Evolutionary conservation across 2,888 invertebrate genomes (phyloP), one percentile per base, ranked within the genome.

Genomic region (Chelonus formosanus): DNA sequence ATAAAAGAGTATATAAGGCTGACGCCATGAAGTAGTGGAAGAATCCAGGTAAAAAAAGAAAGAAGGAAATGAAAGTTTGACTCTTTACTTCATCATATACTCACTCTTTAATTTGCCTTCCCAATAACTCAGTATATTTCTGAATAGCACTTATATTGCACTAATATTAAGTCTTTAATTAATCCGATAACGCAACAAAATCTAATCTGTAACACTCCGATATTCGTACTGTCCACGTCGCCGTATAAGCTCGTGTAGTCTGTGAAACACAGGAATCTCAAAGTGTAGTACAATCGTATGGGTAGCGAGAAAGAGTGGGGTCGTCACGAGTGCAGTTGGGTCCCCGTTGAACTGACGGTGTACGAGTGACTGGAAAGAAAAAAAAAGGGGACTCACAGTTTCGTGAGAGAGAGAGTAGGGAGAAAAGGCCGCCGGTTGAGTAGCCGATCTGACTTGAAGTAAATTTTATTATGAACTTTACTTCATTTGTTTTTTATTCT

Each of bases 221-320:
- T 59, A 45, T 65, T 65, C 65, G 65, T 59, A 65, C 59, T 65
- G 65, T 58, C 52, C 45, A 52, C 52, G 35, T 44, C 53, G 54
- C 47, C 44, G 36, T 65, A 20, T 20, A 20, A 52, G 50, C 45
- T 36, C 47, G 35, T 53, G 58, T 65, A 58, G 54, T 65, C 53
- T 59, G 59, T 53, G 20, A 52, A 56, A 58, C 53, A 45, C 44
- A 59, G 45, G 52, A 59, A 53, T 40, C 6, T 40, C 40, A 6
- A 40, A 40, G 40, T 6, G 40, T 40, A 40, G 5, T 40, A 40
- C 40, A 40, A 40, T 40, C 40, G 52, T 7, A 31, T 4, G 34
- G 7, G 32, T 32, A 20, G 40, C 6, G 31, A 10, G 43, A 20
- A 20, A 45, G 35, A 34, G 31, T 5, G 54, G 62, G 55, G 55